Percentiles rank a stretch among this genome's conserved stretches.
Conservation (phyloP, 2,888 invertebrate genomes). For the Tetragnatha montana region DNA sequence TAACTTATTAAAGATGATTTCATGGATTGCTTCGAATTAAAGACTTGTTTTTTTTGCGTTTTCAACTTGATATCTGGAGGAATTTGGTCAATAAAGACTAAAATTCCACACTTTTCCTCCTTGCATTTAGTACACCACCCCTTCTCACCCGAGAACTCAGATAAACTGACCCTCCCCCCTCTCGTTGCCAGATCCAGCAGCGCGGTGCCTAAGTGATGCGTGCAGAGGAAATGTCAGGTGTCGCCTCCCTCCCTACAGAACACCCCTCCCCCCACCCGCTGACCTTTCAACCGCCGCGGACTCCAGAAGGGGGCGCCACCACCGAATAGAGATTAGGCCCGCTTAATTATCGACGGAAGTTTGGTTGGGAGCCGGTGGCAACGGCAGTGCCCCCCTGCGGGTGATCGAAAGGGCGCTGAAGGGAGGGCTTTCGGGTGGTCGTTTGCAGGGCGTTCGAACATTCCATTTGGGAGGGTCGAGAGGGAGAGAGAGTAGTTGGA, state of each 20-base stretch:
- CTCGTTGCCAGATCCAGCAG: conserved; percentile 52
- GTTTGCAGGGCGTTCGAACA: conserved; percentile 24
- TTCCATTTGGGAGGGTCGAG: conserved; percentile 47
- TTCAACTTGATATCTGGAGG: no score
- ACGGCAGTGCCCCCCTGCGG: conserved; percentile 1
- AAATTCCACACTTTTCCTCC: no score
- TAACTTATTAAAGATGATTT: no score
- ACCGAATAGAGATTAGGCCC: conserved; percentile 27
- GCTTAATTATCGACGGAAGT: conserved; percentile 40
- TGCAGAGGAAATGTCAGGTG: conserved; percentile 70
- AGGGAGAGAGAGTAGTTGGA: neutral
- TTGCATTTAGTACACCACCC: conserved; percentile 47
- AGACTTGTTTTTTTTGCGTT: no score
- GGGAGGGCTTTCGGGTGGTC: conserved; percentile 62
- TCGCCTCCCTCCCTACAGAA: conserved; percentile 44
- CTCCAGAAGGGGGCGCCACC: conserved; percentile 66
- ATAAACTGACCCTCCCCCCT: conserved; percentile 67
- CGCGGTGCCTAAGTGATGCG: conserved; percentile 66
- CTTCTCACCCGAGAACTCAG: conserved; percentile 40
- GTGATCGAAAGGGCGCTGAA: conserved; percentile 24
- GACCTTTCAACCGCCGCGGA: conserved; percentile 62
- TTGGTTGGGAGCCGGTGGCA: conserved; percentile 19
- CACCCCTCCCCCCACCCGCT: conserved; percentile 14
- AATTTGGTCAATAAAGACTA: no score
- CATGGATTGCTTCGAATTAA: no score